Conservation (phyloP, 2,113 vertebrate species). For the Xerus inauris region DNA sequence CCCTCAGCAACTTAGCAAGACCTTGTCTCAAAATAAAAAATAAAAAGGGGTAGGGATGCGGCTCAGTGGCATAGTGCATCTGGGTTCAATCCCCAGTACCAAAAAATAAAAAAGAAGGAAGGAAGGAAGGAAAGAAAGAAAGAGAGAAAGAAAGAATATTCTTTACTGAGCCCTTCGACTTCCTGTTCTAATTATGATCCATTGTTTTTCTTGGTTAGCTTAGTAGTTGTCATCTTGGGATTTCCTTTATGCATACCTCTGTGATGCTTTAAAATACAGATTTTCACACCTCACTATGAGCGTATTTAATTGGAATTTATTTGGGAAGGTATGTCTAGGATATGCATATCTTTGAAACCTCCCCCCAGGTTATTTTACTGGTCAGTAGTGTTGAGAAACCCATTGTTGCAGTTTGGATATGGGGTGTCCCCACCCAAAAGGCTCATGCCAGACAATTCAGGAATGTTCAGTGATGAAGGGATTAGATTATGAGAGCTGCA, state of each 20-base stretch:
- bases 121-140: no score
- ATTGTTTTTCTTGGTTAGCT: not conserved
- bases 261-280: not conserved
- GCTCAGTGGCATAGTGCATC: no score
- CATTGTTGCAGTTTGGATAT: no score
- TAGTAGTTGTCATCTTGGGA: not conserved
- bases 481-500: no score
- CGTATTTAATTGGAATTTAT: conserved; percentile 2
- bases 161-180: not conserved
- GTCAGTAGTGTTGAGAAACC: not conserved
- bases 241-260: not conserved
- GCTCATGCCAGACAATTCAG: no score
- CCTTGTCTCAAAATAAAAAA: no score
- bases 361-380: not conserved
- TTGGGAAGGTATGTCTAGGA: not conserved
- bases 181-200: conserved; percentile 36
- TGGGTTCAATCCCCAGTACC: no score
- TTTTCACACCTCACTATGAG: not conserved
- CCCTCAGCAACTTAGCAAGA: no score
- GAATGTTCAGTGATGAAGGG: no score
- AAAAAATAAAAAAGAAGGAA: no score
- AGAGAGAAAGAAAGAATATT: not conserved
- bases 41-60: no score
- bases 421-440: no score
- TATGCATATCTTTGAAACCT: not conserved